phyloP scores from a whole-genome alignment of 2,888 invertebrate genomes.

The Biston stratarius region DNA sequence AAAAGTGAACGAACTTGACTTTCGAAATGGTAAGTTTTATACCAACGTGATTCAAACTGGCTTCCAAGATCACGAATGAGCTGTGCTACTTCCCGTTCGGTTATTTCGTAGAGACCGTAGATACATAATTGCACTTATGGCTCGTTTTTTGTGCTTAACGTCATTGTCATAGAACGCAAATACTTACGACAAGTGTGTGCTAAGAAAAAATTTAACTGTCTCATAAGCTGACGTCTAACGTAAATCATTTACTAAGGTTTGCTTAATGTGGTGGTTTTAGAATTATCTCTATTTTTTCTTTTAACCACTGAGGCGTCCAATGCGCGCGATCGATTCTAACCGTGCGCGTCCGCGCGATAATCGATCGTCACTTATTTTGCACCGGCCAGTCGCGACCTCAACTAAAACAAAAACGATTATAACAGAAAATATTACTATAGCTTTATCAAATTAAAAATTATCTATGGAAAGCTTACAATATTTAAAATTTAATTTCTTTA shows the following conservation, averaged over 20 bases:
- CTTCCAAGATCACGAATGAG: slow-evolving; percentile 32
- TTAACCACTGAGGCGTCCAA: too few relatives aligned
- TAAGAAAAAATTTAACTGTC: not conserved
- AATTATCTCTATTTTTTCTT: not conserved
- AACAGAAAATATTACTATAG: too few relatives aligned
- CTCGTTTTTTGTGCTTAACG: slow-evolving; percentile 21
- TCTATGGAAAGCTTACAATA: too few relatives aligned
- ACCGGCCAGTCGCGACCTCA: too few relatives aligned
- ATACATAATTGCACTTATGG: slow-evolving; percentile 22
- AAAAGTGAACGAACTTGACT: not conserved
- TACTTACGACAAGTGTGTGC: slow-evolving; percentile 11
- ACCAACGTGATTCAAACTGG: slow-evolving; percentile 21
- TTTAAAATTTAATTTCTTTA: too few relatives aligned
- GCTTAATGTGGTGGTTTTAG: not conserved
- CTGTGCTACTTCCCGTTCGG: slow-evolving; percentile 16
- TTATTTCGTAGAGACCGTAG: slow-evolving; percentile 28
- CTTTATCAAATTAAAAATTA: too few relatives aligned
- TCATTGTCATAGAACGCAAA: slow-evolving; percentile 21
- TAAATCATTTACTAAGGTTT: not conserved
- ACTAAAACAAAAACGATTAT: too few relatives aligned
- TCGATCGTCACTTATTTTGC: too few relatives aligned
- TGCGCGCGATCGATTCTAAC: too few relatives aligned
- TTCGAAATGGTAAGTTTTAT: slow-evolving; percentile 9
- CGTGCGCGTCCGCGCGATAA: too few relatives aligned
- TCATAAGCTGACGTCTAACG: not conserved